These are phyloP conservation scores for Drosophila recens DNA, from an alignment of 2,888 invertebrate species.

Conservation along the genomic window DNA sequence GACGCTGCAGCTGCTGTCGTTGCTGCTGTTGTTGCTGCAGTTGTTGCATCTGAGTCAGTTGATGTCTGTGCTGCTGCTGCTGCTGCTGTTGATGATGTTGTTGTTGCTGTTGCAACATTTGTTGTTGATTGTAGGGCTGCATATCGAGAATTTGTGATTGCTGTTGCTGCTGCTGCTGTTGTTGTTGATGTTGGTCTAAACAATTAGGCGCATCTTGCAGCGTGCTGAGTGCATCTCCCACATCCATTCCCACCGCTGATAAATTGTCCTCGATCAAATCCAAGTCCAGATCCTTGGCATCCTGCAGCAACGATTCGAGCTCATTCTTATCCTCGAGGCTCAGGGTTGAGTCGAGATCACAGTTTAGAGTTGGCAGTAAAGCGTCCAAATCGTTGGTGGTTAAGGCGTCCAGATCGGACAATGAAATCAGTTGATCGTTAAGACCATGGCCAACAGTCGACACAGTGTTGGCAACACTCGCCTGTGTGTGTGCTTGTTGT, in stretches of 20 bases:
- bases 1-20: conserved; percentile 40
- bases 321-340: conserved; percentile 84
- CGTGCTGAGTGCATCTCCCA: conserved; percentile 72
- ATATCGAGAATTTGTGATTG: conserved; percentile 62
- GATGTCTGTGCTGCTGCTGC: conserved; percentile 52
- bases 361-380: conserved; percentile 87
- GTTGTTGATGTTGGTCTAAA: conserved; percentile 49
- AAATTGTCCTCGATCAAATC: conserved; percentile 86
- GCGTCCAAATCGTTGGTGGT: conserved; percentile 88
- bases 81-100: conserved; percentile 46
- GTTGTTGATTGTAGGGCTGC: conserved; percentile 52
- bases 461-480: conserved; percentile 31
- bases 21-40: conserved; percentile 57
- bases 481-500: conserved; percentile 1
- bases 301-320: conserved; percentile 84
- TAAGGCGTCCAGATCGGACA: conserved; percentile 83
- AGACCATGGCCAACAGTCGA: conserved; percentile 49
- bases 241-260: conserved; percentile 84
- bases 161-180: conserved; percentile 54
- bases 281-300: conserved; percentile 84
- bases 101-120: conserved; percentile 40
- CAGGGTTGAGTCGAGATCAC: conserved; percentile 86
- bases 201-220: conserved; percentile 59
- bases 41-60: conserved; percentile 34
- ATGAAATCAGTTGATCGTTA: conserved; percentile 77